Percentiles rank a stretch among this genome's conserved stretches.
These are phyloP conservation scores for Halictus rubicundus DNA, from an alignment of 1,140 invertebrate species.

Conservation along the genomic window DNA sequence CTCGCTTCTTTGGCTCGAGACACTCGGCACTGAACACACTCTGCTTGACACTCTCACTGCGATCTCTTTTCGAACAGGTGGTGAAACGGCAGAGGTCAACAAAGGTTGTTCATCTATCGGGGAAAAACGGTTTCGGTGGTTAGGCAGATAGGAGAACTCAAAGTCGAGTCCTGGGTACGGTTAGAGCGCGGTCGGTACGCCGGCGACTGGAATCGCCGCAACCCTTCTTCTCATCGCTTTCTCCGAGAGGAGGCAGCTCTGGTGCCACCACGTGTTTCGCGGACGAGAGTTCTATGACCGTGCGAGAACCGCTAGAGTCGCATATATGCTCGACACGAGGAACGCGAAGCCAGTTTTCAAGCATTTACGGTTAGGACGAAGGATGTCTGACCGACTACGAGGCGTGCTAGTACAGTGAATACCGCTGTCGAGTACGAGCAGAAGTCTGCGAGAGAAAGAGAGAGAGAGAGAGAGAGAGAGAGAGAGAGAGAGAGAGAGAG, in stretches of 20 bases:
- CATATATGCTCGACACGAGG: neutral
- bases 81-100: constrained; percentile 51
- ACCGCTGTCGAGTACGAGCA: constrained; percentile 14
- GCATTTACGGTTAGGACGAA: constrained; percentile 50
- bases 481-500: constrained; percentile 14
- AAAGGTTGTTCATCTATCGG: constrained; percentile 47
- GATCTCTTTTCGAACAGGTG: constrained; percentile 21
- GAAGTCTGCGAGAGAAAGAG: constrained; percentile 25
- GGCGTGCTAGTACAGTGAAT: constrained; percentile 31
- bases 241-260: constrained; percentile 20
- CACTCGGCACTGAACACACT: constrained; percentile 15
- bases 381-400: constrained; percentile 38
- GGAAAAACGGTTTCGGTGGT: neutral
- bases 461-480: constrained; percentile 23
- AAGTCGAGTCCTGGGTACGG: neutral
- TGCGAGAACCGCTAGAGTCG: constrained; percentile 29
- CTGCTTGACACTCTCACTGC: constrained; percentile 8
- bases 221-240: constrained; percentile 22
- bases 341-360: constrained; percentile 33
- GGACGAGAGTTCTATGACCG: constrained; percentile 61
- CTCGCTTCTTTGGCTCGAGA: constrained; percentile 25
- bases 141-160: neutral
- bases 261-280: constrained; percentile 44
- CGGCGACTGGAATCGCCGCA: constrained; percentile 8
- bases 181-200: constrained; percentile 8